Evolutionary conservation across 2,888 invertebrate genomes (phyloP), one percentile per base, ranked within the genome.

Genomic region (Diarsia rubi): DNA sequence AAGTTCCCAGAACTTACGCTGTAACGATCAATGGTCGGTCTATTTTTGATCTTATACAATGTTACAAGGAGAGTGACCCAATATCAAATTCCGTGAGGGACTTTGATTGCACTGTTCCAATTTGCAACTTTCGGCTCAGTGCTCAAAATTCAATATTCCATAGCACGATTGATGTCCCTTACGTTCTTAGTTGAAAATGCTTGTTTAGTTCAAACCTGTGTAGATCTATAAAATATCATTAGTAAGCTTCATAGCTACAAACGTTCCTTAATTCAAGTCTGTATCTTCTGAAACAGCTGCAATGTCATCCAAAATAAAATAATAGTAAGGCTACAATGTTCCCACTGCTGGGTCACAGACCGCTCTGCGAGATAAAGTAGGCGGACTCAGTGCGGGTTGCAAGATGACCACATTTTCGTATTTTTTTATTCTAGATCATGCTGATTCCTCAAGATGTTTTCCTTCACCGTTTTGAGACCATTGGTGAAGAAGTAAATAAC

Each of bases 41-140:
- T 47, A 42, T 73, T 75, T 75, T 42, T 5, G 68, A 67, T 31
- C 1, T 37, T 45, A 8, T 12, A 42, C 37, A 67, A 37, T 37
- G 52, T 67, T 31, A 37, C 52, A n/a, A 52, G 37, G 27, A 27
- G 14, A 52, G 37, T 49, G 37, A 67, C 12, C n/a, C n/a, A 66
- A 66, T 66, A n/a, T 52, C n/a, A n/a, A 12, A 27, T n/a, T 11
- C 21, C 21, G 3, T 49, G 9, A 21, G 49, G 9, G 21, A 49
- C 49, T 49, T 49, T 49, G 21, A 49, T 49, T 49, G 49, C 21
- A 9, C 49, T 49, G 21, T 49, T 21, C 21, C 9, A 9, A 49
- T 49, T 9, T 21, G 49, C 37, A 37, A 37, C 37, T 37, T 37
- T 37, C 37, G 37, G 37, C 37, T 1, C 37, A 37, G 37, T 37